Conservation (phyloP, 2,797 vertebrate species). For the Pyrocephalus nanus region DNA sequence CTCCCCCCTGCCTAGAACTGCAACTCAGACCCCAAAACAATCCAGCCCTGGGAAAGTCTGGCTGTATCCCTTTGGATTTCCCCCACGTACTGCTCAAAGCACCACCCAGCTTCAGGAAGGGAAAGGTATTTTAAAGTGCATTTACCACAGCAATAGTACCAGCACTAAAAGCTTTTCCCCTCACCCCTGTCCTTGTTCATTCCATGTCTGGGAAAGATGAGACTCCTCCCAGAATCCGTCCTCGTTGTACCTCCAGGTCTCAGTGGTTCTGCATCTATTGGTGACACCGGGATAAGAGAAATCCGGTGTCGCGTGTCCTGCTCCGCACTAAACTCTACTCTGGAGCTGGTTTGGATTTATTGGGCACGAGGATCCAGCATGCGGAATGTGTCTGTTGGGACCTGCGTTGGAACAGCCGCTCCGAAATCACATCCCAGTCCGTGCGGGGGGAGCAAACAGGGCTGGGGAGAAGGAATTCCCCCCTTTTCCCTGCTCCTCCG, state of each 20-base stretch:
- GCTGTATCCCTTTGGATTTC: conserved; percentile 34
- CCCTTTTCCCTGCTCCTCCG: not conserved
- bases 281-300: not conserved
- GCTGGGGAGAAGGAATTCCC: not conserved
- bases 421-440: conserved; percentile 24
- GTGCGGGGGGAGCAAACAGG: not conserved
- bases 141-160: conserved; percentile 64
- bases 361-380: conserved; percentile 62
- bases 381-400: conserved; percentile 45
- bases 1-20: not conserved
- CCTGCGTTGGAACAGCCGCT: conserved; percentile 39
- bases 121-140: conserved; percentile 67
- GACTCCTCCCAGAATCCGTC: not conserved
- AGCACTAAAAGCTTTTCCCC: conserved; percentile 50
- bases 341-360: conserved; percentile 56
- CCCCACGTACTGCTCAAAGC: conserved; percentile 7
- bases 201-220: not conserved
- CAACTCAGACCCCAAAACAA: not conserved
- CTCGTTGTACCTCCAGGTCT: conserved; percentile 53
- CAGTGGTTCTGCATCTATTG: conserved; percentile 25
- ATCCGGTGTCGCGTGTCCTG: not conserved
- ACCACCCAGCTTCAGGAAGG: conserved; percentile 37
- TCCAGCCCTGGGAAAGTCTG: not conserved
- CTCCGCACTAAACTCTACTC: conserved; percentile 57
- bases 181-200: not conserved